A percentile compares a stretch with the other conserved stretches of the same genome.
phyloP scores from a whole-genome alignment of 2,797 vertebrate species.

The Hylomyscus alleni region DNA sequence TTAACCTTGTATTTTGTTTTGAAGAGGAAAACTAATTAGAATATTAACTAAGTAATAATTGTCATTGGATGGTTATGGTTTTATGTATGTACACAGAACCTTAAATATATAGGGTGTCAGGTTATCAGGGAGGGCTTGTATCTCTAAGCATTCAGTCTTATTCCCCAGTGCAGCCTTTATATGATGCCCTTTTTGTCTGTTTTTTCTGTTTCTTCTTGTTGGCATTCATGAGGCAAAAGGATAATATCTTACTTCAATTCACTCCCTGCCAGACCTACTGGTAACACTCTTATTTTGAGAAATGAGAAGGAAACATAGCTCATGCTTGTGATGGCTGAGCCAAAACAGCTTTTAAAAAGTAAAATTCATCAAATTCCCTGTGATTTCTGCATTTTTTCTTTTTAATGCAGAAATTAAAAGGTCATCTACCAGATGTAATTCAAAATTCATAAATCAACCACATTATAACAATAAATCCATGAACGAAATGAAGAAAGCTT shows the following conservation, averaged over 20 bases:
- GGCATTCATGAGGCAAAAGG: slow-evolving; percentile 11
- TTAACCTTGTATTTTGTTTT: slow-evolving; percentile 53
- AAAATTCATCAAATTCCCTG: slow-evolving; percentile 35
- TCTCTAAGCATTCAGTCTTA: background rate
- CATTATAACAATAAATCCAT: slow-evolving; percentile 41
- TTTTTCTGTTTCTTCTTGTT: slow-evolving; percentile 3
- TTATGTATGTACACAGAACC: background rate
- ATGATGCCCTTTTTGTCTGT: background rate
- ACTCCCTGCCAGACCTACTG: background rate
- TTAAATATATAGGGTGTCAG: background rate
- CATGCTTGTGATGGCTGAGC: background rate
- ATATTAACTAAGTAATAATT: slow-evolving; percentile 15
- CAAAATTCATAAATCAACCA: slow-evolving; percentile 59
- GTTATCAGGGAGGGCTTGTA: background rate
- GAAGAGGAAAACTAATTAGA: background rate
- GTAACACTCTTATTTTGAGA: slow-evolving; percentile 51
- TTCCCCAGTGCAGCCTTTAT: background rate
- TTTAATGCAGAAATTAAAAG: slow-evolving; percentile 48
- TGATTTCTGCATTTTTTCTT: slow-evolving; percentile 30
- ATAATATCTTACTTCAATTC: slow-evolving; percentile 47
- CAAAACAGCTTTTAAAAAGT: slow-evolving; percentile 24
- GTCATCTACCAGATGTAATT: slow-evolving; percentile 16
- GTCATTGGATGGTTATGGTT: background rate
- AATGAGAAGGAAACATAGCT: slow-evolving; percentile 16
- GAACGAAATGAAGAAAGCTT: slow-evolving; percentile 41